phyloP scores from a whole-genome alignment of 1,140 invertebrate species.

The Lamellibrachia luymesi region DNA sequence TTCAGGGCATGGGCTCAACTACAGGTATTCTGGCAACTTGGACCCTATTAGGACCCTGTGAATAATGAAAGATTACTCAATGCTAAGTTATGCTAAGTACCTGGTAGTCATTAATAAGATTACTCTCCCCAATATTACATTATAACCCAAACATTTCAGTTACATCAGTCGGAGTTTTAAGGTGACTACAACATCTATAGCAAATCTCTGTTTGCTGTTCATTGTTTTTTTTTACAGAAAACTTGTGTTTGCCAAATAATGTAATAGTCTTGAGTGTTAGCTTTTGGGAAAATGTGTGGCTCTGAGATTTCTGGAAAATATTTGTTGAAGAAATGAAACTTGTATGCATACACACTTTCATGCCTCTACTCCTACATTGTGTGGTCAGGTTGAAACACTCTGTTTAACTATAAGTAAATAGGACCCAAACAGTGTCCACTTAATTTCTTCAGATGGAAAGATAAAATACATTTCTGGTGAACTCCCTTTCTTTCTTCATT shows the following conservation, averaged over 20 bases:
- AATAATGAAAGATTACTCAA: background rate
- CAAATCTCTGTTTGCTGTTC: background rate
- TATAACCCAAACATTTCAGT: background rate
- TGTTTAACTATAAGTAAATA: too few species aligned
- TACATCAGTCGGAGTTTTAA: background rate
- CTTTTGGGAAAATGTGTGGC: background rate
- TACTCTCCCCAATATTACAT: background rate
- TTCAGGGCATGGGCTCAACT: constrained; percentile 73
- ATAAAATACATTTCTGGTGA: too few species aligned
- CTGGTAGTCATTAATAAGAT: background rate
- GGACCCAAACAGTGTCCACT: too few species aligned
- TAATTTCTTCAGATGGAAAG: too few species aligned
- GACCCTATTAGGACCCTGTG: background rate
- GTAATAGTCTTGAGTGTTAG: too few species aligned
- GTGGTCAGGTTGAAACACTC: too few species aligned
- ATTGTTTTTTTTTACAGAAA: background rate
- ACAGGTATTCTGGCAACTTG: constrained; percentile 25
- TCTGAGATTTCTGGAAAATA: too few species aligned
- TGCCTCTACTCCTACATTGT: too few species aligned
- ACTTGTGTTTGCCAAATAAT: background rate
- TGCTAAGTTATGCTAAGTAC: background rate
- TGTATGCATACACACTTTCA: too few species aligned
- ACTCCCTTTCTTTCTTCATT: background rate
- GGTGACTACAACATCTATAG: background rate
- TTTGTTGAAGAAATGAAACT: too few species aligned